These are phyloP conservation scores for Cheilosia vernalis DNA, from an alignment of 2,888 invertebrate genomes.

Conservation along the genomic window DNA sequence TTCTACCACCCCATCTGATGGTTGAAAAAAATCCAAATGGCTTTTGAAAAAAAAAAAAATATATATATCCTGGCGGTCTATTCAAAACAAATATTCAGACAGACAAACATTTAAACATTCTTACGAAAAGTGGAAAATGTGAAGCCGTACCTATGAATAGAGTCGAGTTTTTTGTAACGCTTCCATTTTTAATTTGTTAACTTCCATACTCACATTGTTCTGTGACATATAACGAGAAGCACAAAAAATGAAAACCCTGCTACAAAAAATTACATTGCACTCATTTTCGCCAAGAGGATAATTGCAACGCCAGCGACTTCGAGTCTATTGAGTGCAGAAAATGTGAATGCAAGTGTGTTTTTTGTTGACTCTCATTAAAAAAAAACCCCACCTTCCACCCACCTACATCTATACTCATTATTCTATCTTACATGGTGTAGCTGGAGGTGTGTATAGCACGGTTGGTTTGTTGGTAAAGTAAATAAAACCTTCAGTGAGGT, in stretches of 20 bases:
- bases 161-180: not conserved
- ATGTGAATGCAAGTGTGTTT: not conserved
- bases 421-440: not conserved
- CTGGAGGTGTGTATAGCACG: not conserved
- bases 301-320: constrained; percentile 49
- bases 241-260: constrained; percentile 20
- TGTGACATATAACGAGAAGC: not conserved
- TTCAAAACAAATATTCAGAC: too few species aligned
- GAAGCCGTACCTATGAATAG: too few species aligned
- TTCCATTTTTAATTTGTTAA: constrained; percentile 28
- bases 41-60: too few species aligned
- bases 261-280: not conserved
- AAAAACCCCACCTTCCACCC: not conserved
- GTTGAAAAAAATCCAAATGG: too few species aligned
- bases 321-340: constrained; percentile 36
- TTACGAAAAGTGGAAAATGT: too few species aligned
- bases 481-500: constrained; percentile 9
- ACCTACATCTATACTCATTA: not conserved
- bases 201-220: constrained; percentile 37
- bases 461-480: not conserved
- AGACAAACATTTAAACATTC: too few species aligned
- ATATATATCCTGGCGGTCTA: too few species aligned
- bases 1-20: too few species aligned
- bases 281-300: constrained; percentile 41
- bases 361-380: constrained; percentile 4